phyloP scores from a whole-genome alignment of 2,888 invertebrate genomes.

The Ornithoptera alexandrae region DNA sequence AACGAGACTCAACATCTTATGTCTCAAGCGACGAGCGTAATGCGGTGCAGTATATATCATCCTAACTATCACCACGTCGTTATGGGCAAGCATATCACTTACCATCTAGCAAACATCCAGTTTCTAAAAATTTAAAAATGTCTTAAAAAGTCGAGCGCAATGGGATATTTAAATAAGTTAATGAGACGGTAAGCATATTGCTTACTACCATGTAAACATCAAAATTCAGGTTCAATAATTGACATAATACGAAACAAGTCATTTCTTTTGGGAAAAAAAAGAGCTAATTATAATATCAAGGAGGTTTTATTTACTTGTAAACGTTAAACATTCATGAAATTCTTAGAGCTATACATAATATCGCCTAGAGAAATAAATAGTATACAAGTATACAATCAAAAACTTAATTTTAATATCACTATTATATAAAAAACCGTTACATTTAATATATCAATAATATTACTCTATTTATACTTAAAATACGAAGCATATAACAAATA shows the following conservation, averaged over 20 bases:
- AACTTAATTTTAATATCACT: slow-evolving; percentile 76
- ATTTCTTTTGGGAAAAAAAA: slow-evolving; percentile 16
- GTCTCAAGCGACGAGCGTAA: no score
- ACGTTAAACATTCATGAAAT: slow-evolving; percentile 71
- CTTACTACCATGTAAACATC: no score
- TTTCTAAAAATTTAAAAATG: no score
- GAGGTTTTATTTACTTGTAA: slow-evolving; percentile 69
- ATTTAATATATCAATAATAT: slow-evolving; percentile 44
- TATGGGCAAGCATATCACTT: no score
- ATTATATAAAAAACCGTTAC: slow-evolving; percentile 59
- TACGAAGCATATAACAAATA: slow-evolving; percentile 44
- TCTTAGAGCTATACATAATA: slow-evolving; percentile 66
- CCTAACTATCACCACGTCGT: no score
- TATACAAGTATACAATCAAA: slow-evolving; percentile 54
- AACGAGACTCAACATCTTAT: no score
- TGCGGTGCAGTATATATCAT: no score
- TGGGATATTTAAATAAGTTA: no score
- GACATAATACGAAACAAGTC: not conserved
- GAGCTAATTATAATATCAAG: slow-evolving; percentile 47
- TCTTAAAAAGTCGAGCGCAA: no score
- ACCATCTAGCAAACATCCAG: no score
- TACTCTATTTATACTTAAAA: slow-evolving; percentile 37
- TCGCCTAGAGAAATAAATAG: slow-evolving; percentile 68
- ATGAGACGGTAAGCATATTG: no score
- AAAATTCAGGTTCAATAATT: no score